Percentiles rank a stretch among this genome's conserved stretches.
Conservation (phyloP, 2,113 vertebrate genomes). For the Lepus americanus region DNA sequence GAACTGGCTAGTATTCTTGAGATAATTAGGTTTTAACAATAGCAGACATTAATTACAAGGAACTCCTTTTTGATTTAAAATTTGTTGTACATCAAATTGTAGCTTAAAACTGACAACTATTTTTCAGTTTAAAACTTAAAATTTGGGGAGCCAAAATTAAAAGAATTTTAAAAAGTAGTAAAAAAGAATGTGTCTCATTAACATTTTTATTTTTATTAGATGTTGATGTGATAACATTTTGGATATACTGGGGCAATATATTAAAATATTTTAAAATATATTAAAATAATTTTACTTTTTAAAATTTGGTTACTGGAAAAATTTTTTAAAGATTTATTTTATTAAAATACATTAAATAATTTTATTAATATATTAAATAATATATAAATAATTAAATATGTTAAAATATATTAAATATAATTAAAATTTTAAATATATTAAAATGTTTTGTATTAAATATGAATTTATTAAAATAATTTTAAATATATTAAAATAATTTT, state of each 20-base stretch:
- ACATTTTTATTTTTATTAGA: constrained; percentile 38
- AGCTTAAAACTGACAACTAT: neutral
- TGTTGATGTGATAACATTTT: constrained; percentile 1
- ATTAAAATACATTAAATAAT: too few species aligned
- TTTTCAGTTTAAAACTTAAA: constrained; percentile 38
- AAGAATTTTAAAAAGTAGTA: neutral
- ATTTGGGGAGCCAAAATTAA: neutral
- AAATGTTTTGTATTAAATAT: too few species aligned
- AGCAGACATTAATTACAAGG: constrained; percentile 50
- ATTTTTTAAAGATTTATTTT: too few species aligned
- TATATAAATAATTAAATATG: too few species aligned
- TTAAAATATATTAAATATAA: too few species aligned
- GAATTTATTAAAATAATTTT: too few species aligned
- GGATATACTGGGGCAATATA: neutral
- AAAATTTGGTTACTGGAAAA: neutral
- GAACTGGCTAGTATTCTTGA: neutral
- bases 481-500: too few species aligned
- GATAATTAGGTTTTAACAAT: neutral
- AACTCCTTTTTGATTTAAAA: constrained; percentile 31
- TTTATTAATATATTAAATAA: too few species aligned
- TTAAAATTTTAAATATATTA: too few species aligned
- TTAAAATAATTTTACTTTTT: constrained; percentile 42
- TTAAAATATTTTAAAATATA: constrained; percentile 16
- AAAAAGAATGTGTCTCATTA: neutral
- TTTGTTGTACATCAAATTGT: constrained; percentile 25